These are phyloP conservation scores for Carassius carassius DNA, from an alignment of 2,113 vertebrate genomes.

Conservation along the genomic window DNA sequence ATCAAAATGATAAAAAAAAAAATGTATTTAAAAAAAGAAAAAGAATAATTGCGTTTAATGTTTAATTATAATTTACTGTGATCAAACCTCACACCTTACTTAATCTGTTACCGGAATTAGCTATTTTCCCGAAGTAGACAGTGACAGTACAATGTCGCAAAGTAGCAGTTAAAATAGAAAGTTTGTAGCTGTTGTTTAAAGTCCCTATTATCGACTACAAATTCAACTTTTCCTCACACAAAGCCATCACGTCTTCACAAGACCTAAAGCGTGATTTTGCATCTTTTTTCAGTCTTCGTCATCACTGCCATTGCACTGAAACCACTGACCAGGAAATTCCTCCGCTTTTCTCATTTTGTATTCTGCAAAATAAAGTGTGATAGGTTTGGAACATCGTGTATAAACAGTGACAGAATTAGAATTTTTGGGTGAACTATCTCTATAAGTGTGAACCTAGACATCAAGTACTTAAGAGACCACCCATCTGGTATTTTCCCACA, in stretches of 20 bases:
- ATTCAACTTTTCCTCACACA: background rate
- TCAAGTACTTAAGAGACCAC: conserved; percentile 40
- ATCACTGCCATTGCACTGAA: background rate
- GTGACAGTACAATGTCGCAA: too few species aligned
- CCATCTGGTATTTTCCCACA: conserved; percentile 33
- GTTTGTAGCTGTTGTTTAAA: background rate
- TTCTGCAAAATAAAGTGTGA: background rate
- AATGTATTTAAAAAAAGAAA: too few species aligned
- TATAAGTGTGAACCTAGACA: background rate
- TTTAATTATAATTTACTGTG: too few species aligned
- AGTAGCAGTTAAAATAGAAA: too few species aligned
- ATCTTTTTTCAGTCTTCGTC: background rate
- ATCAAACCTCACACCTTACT: too few species aligned
- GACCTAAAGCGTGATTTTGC: background rate
- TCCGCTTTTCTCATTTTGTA: background rate
- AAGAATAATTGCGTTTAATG: too few species aligned
- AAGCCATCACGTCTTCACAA: background rate
- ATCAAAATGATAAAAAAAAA: too few species aligned
- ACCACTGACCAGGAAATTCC: background rate
- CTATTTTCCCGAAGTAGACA: too few species aligned
- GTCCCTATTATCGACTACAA: background rate
- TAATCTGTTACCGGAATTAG: too few species aligned
- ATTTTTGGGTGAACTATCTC: background rate
- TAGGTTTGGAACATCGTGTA: background rate
- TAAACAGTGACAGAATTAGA: background rate